Evolutionary conservation across 2,797 vertebrate genomes (phyloP).

Genomic region (Sebastes diploproa): DNA sequence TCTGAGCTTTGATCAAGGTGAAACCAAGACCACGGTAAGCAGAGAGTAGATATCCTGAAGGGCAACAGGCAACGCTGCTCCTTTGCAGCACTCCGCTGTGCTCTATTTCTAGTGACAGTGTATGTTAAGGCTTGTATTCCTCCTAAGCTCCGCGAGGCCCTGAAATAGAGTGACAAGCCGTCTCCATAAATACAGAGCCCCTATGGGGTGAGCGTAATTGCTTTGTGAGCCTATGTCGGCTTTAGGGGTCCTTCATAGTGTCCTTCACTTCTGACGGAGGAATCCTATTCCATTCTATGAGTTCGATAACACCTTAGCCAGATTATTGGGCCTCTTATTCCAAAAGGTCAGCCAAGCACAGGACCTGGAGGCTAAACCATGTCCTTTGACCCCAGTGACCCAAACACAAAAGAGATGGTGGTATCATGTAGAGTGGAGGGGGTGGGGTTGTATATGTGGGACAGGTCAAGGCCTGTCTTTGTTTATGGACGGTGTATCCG

Average conservation of each 20-base stretch:
- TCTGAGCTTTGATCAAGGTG: slow-evolving; percentile 39
- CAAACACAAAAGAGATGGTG: not conserved
- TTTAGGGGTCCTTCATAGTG: slow-evolving; percentile 35
- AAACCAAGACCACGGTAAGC: slow-evolving; percentile 22
- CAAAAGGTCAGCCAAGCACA: slow-evolving; percentile 16
- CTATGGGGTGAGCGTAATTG: slow-evolving; percentile 69
- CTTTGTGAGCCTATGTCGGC: slow-evolving; percentile 63
- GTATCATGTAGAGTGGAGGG: slow-evolving; percentile 10
- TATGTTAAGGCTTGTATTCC: slow-evolving; percentile 61
- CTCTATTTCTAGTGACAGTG: slow-evolving; percentile 75
- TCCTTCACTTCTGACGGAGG: slow-evolving; percentile 51
- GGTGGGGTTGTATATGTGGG: slow-evolving; percentile 1
- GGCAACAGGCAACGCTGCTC: slow-evolving; percentile 37
- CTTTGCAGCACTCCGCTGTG: slow-evolving; percentile 35
- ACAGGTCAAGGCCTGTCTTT: slow-evolving; percentile 64
- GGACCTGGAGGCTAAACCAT: not conserved
- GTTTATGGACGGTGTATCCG: slow-evolving; percentile 52
- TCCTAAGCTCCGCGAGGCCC: slow-evolving; percentile 63
- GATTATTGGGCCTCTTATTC: slow-evolving; percentile 5
- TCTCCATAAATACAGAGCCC: slow-evolving; percentile 79
- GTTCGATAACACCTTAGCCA: slow-evolving; percentile 1
- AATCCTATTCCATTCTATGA: slow-evolving; percentile 23
- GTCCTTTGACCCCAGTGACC: slow-evolving; percentile 50
- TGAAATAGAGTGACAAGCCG: slow-evolving; percentile 82
- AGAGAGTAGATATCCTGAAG: slow-evolving; percentile 42